Evolutionary conservation across 2,797 vertebrate species (phyloP).

Genomic region (Lagorchestes hirsutus): DNA sequence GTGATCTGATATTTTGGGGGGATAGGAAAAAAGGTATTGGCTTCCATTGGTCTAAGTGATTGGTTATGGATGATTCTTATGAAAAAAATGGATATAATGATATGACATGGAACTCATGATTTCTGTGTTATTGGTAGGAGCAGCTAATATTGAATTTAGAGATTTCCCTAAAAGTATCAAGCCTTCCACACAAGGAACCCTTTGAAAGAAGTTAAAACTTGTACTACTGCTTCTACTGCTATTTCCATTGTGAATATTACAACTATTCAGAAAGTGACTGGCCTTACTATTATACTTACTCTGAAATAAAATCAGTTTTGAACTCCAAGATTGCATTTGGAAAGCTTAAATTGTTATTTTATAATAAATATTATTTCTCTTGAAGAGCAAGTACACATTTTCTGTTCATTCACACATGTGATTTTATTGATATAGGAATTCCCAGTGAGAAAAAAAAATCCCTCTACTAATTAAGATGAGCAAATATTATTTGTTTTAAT

Average conservation of each 20-base stretch:
- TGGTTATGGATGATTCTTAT: not conserved
- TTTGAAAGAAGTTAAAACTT: not conserved
- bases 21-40: not conserved
- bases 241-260: accelerated
- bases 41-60: not conserved
- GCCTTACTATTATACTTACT: not conserved
- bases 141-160: not conserved
- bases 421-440: not conserved
- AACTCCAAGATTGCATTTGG: not conserved
- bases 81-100: not conserved
- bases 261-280: not conserved
- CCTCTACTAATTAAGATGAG: not conserved
- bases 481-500: not conserved
- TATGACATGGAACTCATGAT: not conserved
- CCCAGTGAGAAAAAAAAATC: not conserved
- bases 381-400: not conserved
- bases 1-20: not conserved
- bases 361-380: not conserved
- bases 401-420: not conserved
- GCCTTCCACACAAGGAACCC: not conserved
- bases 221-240: not conserved
- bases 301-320: not conserved
- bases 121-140: not conserved
- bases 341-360: not conserved
- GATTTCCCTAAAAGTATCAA: not conserved